Evolutionary conservation across 2,888 invertebrate genomes (phyloP).

Genomic region (Lycia hirtaria): DNA sequence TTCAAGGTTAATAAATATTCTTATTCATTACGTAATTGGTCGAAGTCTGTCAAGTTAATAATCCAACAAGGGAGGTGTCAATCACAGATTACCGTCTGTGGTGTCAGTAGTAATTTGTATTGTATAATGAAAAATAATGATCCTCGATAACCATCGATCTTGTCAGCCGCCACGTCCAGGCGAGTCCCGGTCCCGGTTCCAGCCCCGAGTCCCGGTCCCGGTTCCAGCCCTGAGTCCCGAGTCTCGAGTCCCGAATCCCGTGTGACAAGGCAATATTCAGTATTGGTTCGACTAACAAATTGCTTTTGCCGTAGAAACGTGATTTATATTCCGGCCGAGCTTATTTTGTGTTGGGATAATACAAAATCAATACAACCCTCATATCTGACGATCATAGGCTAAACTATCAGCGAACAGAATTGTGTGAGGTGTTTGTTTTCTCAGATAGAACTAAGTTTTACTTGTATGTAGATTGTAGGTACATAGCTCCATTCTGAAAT

Average conservation of each 20-base stretch:
- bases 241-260: too few species aligned
- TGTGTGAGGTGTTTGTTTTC: neutral
- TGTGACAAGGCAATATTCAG: slow-evolving; percentile 31
- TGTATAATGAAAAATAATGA: slow-evolving; percentile 21
- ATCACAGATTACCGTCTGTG: too few species aligned
- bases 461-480: too few species aligned
- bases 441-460: neutral
- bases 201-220: too few species aligned
- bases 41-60: too few species aligned
- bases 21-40: too few species aligned
- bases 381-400: slow-evolving; percentile 16
- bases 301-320: slow-evolving; percentile 35
- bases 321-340: slow-evolving; percentile 39
- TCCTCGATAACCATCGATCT: slow-evolving; percentile 4
- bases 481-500: too few species aligned
- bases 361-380: slow-evolving; percentile 36
- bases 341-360: slow-evolving; percentile 40
- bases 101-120: too few species aligned
- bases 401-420: slow-evolving; percentile 13
- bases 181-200: too few species aligned
- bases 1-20: too few species aligned
- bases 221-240: too few species aligned
- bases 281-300: slow-evolving; percentile 34
- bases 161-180: slow-evolving; percentile 27
- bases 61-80: too few species aligned